phyloP scores from a whole-genome alignment of 2,113 vertebrate species.

The Xenopus laevis region DNA sequence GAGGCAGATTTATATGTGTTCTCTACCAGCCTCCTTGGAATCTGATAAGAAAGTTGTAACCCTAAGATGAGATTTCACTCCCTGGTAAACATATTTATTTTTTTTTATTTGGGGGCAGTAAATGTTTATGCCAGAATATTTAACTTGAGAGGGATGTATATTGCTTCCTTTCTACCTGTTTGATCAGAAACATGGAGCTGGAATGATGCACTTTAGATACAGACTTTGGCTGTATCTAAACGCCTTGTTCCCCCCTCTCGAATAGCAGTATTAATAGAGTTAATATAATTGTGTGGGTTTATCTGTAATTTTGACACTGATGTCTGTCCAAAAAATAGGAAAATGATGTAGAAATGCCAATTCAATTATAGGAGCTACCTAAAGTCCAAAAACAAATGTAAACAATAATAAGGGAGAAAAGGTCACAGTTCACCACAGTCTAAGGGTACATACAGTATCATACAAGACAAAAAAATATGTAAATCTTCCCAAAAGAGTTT shows the following conservation, averaged over 20 bases:
- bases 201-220: slow-evolving; percentile 16
- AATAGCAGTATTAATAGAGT: too few relatives aligned
- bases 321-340: too few relatives aligned
- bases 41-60: slow-evolving; percentile 44
- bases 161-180: slow-evolving; percentile 24
- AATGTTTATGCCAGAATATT: slow-evolving; percentile 45
- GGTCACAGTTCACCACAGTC: too few relatives aligned
- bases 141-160: slow-evolving; percentile 41
- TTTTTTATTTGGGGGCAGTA: slow-evolving; percentile 41
- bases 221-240: not conserved
- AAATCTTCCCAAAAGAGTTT: too few relatives aligned
- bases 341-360: too few relatives aligned
- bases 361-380: too few relatives aligned
- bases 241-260: not conserved
- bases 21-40: slow-evolving; percentile 31
- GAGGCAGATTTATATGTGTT: slow-evolving; percentile 42
- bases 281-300: too few relatives aligned
- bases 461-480: too few relatives aligned
- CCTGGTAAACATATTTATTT: slow-evolving; percentile 44
- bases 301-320: too few relatives aligned
- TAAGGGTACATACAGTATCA: too few relatives aligned
- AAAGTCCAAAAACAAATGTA: too few relatives aligned
- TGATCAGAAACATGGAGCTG: slow-evolving; percentile 15
- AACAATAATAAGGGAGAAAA: too few relatives aligned
- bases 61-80: slow-evolving; percentile 26